Evolutionary conservation across 2,888 invertebrate species (phyloP).

Genomic region (Keiferia lycopersicella): DNA sequence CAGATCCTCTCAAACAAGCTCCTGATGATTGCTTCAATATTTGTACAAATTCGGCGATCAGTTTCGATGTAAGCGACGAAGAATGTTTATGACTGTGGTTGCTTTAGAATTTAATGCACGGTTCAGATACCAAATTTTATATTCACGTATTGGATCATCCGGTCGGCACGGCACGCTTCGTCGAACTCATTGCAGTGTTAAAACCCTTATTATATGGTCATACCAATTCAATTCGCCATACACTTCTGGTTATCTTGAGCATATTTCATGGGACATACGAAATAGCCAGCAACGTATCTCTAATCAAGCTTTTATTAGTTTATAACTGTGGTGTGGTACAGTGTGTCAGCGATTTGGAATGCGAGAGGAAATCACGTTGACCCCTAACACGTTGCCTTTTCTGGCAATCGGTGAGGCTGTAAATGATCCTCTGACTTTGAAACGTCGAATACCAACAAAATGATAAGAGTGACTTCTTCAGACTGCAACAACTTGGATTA

Average conservation of each 20-base stretch:
- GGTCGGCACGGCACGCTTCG: conserved; percentile 53
- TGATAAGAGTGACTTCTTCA: conserved; percentile 46
- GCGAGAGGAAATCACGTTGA: conserved; percentile 75
- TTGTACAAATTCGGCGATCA: neutral
- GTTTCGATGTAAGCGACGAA: conserved; percentile 54
- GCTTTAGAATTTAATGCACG: conserved; percentile 44
- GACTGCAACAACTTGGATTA: conserved; percentile 44
- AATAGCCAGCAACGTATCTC: too few species aligned
- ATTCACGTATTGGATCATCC: conserved; percentile 66
- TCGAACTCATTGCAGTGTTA: conserved; percentile 62
- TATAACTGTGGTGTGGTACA: conserved; percentile 55
- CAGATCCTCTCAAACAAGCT: too few species aligned
- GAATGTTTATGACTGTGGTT: conserved; percentile 56
- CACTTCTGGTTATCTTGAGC: too few species aligned
- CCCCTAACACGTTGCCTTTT: conserved; percentile 71
- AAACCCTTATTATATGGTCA: too few species aligned
- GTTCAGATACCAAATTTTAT: conserved; percentile 57
- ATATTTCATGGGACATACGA: too few species aligned
- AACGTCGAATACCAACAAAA: conserved; percentile 32
- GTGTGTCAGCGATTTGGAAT: conserved; percentile 73
- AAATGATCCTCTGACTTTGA: conserved; percentile 55
- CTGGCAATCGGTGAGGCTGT: conserved; percentile 59
- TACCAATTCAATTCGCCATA: too few species aligned
- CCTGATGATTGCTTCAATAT: too few species aligned
- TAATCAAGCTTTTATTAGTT: conserved; percentile 51